Evolutionary conservation across 2,113 vertebrate species (phyloP).

Genomic region (Baryphthengus martii): DNA sequence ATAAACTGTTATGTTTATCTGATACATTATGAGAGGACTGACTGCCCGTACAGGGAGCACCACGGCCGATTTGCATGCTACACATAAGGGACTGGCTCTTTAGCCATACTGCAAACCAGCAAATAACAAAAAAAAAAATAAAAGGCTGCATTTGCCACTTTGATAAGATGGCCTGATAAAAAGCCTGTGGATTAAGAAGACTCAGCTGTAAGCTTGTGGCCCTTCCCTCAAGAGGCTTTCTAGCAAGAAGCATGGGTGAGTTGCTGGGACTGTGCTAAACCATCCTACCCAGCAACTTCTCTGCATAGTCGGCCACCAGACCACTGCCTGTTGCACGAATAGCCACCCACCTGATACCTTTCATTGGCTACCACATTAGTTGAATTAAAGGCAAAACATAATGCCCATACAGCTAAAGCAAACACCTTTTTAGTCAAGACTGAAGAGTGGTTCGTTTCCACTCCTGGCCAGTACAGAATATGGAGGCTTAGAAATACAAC

Average conservation of each 20-base stretch:
- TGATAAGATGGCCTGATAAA: background rate
- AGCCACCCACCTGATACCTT: background rate
- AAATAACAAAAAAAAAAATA: background rate
- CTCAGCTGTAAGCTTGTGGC: background rate
- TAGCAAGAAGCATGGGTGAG: background rate
- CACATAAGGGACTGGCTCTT: background rate
- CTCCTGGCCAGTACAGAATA: background rate
- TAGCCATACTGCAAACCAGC: background rate
- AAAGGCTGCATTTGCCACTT: background rate
- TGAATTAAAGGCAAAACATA: background rate
- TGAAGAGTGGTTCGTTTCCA: background rate
- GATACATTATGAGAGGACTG: background rate
- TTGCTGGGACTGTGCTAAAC: accelerated
- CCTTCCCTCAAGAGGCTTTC: background rate
- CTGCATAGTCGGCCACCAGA: background rate
- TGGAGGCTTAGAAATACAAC: background rate
- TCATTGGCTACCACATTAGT: background rate
- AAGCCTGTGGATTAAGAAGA: background rate
- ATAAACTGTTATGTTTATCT: slow-evolving; percentile 35
- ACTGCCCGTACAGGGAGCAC: background rate
- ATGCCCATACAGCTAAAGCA: background rate
- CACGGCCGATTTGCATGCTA: accelerated
- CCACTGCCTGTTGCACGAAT: background rate
- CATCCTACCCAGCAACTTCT: background rate
- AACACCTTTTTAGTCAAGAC: background rate